Evolutionary conservation across 2,888 invertebrate species (phyloP), one percentile per base, ranked within the genome.

Genomic region (Muschampia plurimacula): DNA sequence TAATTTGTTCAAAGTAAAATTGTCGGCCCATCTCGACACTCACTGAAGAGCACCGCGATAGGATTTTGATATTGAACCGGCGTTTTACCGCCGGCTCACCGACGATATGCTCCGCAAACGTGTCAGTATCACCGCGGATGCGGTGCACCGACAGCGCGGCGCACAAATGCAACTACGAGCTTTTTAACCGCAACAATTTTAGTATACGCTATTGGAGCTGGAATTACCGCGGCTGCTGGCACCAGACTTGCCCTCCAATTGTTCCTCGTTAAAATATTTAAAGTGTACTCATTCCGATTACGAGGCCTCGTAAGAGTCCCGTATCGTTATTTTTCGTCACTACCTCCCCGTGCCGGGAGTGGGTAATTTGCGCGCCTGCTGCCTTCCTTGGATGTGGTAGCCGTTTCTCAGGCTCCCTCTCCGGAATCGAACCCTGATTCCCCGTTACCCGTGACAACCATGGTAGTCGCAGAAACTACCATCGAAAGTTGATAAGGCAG

Each of bases 11-110:
- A 22, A 22, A 57, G 57, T 57, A 57, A 57, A 57, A 57, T 57
- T 57, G 57, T 57, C 57, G 57, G 57, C 57, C 57, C 57, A 57
- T 57, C 57, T 57, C 57, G 57, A 57, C 57, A 57, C 57, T 57
- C 57, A 57, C 57, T 57, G 57, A 57, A 57, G 57, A 57, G 57
- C 57, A 57, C 57, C 57, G 57, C 57, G 57, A 57, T 57, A 57
- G 57, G 57, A 57, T 57, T 57, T 57, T 57, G 57, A 57, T 57
- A 57, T 57, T 57, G 57, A 57, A 57, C 57, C 57, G 57, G 57
- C 57, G 57, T 57, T 57, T 57, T 57, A 57, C 57, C 57, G 57
- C 57, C 57, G 57, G 57, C 57, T 57, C 57, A 57, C 57, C 57
- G 57, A 57, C 57, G 57, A 57, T 57, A 57, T 57, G 57, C 57